A percentile compares a stretch with the other conserved stretches of the same genome.
phyloP scores from a whole-genome alignment of 2,113 vertebrate genomes.

The Ctenomys sociabilis region DNA sequence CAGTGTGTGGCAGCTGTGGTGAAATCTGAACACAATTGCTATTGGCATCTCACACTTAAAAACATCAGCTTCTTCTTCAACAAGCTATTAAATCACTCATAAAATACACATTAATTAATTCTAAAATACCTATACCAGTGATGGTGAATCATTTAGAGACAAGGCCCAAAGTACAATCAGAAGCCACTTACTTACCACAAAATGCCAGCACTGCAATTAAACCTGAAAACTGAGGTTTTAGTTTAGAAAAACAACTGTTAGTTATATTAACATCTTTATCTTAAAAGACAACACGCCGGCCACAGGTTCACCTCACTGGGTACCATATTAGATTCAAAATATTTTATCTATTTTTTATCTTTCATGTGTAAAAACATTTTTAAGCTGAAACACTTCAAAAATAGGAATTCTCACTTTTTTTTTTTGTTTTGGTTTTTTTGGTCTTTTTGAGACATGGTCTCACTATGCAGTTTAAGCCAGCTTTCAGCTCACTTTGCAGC shows the following conservation, averaged over 20 bases:
- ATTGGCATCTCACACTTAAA: not conserved
- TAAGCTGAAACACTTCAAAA: slow-evolving; percentile 28
- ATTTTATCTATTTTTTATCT: not conserved
- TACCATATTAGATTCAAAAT: not conserved
- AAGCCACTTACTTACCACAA: not conserved
- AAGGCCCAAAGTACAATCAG: not conserved
- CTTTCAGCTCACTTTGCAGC: too few species aligned
- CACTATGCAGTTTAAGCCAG: too few species aligned
- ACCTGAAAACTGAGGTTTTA: not conserved
- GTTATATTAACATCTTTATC: not conserved
- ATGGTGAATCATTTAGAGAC: not conserved
- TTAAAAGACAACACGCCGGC: not conserved
- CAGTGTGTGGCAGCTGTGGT: not conserved
- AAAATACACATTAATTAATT: not conserved
- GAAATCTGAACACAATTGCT: not conserved
- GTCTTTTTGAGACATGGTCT: too few species aligned
- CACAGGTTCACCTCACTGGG: not conserved
- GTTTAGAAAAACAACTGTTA: not conserved
- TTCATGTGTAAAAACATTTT: not conserved
- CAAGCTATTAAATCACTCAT: not conserved
- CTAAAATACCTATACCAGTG: not conserved
- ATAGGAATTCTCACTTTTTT: not conserved
- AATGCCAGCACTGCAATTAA: not conserved
- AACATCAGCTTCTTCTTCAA: not conserved
- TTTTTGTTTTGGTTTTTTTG: too few species aligned